Base-by-base conservation (phyloP, 2,797 vertebrate genomes). In the Emydoidea blandingii region DNA sequence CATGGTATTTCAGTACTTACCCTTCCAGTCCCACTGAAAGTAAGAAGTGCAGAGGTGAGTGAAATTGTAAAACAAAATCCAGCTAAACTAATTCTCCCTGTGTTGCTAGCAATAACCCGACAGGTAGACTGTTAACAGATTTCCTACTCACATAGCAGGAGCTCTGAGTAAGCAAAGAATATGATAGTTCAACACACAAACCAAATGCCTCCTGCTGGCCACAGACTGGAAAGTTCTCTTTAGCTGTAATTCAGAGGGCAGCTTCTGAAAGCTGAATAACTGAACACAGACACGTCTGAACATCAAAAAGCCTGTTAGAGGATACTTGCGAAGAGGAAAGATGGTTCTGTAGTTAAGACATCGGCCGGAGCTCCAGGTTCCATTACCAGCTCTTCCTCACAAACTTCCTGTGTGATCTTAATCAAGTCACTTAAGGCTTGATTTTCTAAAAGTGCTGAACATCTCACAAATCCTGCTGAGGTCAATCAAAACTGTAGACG, bases 361-460 rank as follows among this genome's bases (percentile, higher is more conserved):
- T 3, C 47, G 4, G 56, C 50, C 59, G 83, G 50, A 5, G 3
- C 37, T 31, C 83, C 7, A 2, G 34, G 31, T n/a, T 57, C 91
- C 68, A 27, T 14, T 2, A 52, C 68, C 84, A 87, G 15, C 59
- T 62, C 34, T 86, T 93, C 31, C 74, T 78, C 56, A 62, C 37
- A 25, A 85, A 34, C 56, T 88, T 11, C 31, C 31, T 89, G 52
- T 79, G 1, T 1, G 7, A 72, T 44, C 56, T 68, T 8, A 79
- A 50, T 2, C 79, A 62, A 85, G 21, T 53, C 62, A 62, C 2
- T 21, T 89, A 62, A 90, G 44, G n/a, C 6, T 92, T 1, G 0
- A n/a, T 85, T 91, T 94, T 85, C 89, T 92, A 93, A 50, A 79
- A 82, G 12, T 78, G 44, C 27, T 15, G 44, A 49, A 18, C 74